Base-by-base conservation (phyloP, 2,113 vertebrate species). In the Otolemur garnettii region DNA sequence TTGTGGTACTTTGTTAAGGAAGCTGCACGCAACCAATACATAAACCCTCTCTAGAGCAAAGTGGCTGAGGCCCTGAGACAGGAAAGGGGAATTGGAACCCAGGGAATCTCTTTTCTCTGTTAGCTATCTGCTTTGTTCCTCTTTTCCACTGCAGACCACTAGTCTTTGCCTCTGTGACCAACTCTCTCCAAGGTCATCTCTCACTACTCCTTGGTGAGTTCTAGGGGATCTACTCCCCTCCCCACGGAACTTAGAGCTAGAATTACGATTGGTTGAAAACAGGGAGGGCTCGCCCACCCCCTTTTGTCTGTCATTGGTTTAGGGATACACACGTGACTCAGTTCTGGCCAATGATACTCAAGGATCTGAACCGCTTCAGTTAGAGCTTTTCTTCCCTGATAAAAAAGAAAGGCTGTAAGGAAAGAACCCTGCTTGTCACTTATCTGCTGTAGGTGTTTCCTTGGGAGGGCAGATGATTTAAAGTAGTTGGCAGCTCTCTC, bases 401-500 rank as follows among this genome's bases (percentile, higher is more conserved):
- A 45, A 75, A 64, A 74, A 17, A 33, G 26, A 45, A 22, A 14
- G 55, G 2, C 8, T 33, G 18, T 60, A 28, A 86, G 45, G 3
- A 26, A 42, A 74, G 64, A 64, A 11, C 53, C 38, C 53, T 38
- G 60, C 50, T 38, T 50, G 53, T 24, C 38, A 45, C 22, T 19
- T 72, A 85, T 64, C 57, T 62, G 33, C 42, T n/a, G 14, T 33
- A 42, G 74, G 19, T 72, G 11, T 33, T 72, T 64, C 66, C 88
- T 14, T 9, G 21, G 28, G 55, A 81, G n/a, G 57, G 79, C 69
- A 10, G 13, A 69, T 55, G 50, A 50, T 83, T 50, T 81, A 28
- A 1, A 19, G 26, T 91, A 98, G 98, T 92, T 92, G 99, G 97
- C 28, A 99, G 99, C 86, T 98, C 60, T 50, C 30, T 60, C 4